A percentile compares a stretch with the other conserved stretches of the same genome.
Evolutionary conservation across 2,888 invertebrate genomes (phyloP).

Genomic region (Druceiella hillmani): DNA sequence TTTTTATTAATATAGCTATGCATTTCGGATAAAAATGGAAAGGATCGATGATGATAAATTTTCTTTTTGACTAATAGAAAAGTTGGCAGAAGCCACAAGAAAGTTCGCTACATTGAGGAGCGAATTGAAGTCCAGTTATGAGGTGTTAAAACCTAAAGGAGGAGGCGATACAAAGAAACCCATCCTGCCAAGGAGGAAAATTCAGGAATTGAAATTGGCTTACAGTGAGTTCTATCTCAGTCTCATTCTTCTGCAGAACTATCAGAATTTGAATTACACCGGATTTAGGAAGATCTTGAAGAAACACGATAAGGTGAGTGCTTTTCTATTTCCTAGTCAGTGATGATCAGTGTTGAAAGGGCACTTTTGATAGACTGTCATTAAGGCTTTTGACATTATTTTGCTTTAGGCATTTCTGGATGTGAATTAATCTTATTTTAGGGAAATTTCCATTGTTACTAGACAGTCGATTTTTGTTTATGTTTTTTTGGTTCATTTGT

Average conservation of each 20-base stretch:
- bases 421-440: no score
- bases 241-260: conserved; percentile 94
- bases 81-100: conserved; percentile 94
- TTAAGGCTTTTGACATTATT: background rate
- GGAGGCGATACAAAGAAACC: conserved; percentile 43
- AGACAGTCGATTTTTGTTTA: no score
- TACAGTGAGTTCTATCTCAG: conserved; percentile 98
- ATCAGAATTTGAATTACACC: conserved; percentile 96
- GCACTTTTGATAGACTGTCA: no score
- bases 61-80: no score
- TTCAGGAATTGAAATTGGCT: conserved; percentile 90
- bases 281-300: conserved; percentile 99
- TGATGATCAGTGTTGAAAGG: no score
- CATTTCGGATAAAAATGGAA: no score
- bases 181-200: conserved; percentile 68
- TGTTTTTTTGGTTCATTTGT: no score
- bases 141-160: conserved; percentile 47
- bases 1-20: no score
- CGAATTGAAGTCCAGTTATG: conserved; percentile 67
- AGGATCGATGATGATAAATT: no score
- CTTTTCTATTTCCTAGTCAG: no score
- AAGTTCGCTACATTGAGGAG: conserved; percentile 88
- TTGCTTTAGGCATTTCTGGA: no score
- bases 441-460: no score
- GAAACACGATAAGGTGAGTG: conserved; percentile 92